These are phyloP conservation scores for Drosophila mayaguana DNA, from an alignment of 2,888 invertebrate genomes.

Conservation along the genomic window DNA sequence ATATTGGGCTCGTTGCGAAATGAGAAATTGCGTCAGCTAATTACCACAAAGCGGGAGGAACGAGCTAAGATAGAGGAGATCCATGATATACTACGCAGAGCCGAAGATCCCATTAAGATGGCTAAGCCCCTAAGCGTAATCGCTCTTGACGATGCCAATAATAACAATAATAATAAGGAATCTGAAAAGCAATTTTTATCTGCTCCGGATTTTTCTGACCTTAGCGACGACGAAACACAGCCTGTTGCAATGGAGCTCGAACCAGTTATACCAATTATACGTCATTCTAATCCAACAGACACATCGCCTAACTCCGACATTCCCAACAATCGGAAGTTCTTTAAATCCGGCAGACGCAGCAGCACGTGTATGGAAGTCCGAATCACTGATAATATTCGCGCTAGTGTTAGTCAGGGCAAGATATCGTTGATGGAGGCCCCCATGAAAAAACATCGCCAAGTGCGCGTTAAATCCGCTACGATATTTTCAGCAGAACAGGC, in stretches of 20 bases:
- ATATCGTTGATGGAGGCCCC: conserved; percentile 71
- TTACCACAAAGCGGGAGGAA: conserved; percentile 75
- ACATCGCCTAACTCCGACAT: conserved; percentile 29
- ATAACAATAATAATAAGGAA: conserved; percentile 43
- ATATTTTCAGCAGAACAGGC: conserved; percentile 83
- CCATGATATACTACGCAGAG: conserved; percentile 77
- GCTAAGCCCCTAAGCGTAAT: conserved; percentile 79
- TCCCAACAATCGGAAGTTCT: conserved; percentile 78
- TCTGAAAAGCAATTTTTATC: background rate
- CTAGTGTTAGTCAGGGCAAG: conserved; percentile 80
- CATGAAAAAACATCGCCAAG: conserved; percentile 37
- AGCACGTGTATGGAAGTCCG: conserved; percentile 79
- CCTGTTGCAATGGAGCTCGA: conserved; percentile 53
- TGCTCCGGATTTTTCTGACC: conserved; percentile 67
- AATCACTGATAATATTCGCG: conserved; percentile 82
- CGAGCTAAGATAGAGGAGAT: conserved; percentile 80
- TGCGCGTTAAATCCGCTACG: conserved; percentile 62
- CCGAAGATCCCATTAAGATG: conserved; percentile 83
- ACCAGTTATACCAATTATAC: conserved; percentile 69
- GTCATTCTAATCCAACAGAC: conserved; percentile 27
- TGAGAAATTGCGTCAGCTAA: conserved; percentile 80
- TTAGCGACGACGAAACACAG: conserved; percentile 57
- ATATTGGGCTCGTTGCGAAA: conserved; percentile 78
- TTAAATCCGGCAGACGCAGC: conserved; percentile 78
- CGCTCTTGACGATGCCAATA: conserved; percentile 51